phyloP scores from a whole-genome alignment of 2,797 vertebrate genomes.

The Basileuterus tristriatus region DNA sequence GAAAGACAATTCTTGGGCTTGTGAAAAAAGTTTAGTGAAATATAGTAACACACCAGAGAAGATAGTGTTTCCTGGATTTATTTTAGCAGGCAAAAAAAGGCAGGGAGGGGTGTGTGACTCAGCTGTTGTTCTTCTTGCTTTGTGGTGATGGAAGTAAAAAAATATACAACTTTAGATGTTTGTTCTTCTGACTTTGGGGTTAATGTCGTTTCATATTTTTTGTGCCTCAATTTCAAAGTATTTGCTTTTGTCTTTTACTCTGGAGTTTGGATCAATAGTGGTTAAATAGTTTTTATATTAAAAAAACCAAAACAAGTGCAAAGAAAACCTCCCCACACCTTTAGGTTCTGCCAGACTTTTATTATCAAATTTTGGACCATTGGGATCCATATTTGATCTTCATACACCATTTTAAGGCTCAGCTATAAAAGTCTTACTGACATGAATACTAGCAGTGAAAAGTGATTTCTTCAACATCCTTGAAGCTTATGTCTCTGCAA shows the following conservation, averaged over 20 bases:
- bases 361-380: background rate
- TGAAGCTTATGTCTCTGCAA: background rate
- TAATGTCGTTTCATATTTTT: background rate
- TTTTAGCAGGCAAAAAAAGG: background rate
- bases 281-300: background rate
- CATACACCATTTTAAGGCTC: background rate
- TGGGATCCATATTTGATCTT: background rate
- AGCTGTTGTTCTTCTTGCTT: background rate
- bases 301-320: background rate
- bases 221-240: background rate
- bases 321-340: background rate
- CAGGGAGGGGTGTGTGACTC: background rate
- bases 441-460: background rate
- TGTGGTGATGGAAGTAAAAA: background rate
- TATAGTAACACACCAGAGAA: background rate
- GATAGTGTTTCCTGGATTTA: background rate
- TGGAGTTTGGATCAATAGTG: background rate
- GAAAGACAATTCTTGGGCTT: background rate
- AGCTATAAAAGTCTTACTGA: background rate
- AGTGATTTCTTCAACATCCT: background rate
- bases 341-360: background rate
- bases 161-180: accelerated
- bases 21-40: background rate
- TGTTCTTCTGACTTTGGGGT: background rate
- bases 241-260: background rate